Percentiles rank a stretch among this genome's conserved stretches.
These are phyloP conservation scores for Halcyon senegalensis DNA, from an alignment of 2,113 vertebrate species.

Conservation along the genomic window DNA sequence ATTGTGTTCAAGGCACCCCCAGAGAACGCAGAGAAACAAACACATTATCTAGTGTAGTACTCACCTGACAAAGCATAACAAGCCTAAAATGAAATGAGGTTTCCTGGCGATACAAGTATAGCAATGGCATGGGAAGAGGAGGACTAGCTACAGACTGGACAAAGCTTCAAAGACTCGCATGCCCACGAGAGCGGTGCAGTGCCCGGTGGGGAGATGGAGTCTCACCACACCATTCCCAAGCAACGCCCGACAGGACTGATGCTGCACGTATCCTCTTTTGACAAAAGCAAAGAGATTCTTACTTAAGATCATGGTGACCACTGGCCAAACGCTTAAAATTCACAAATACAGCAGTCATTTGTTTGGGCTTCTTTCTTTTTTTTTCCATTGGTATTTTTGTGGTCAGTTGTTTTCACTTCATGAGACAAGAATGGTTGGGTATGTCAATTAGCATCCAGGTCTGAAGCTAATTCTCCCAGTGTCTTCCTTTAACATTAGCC, in stretches of 20 bases:
- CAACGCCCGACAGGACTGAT: rapidly evolving
- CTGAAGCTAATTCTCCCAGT: conserved; percentile 61
- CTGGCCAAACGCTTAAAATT: neutral
- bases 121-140: conserved; percentile 56
- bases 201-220: neutral
- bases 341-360: neutral
- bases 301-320: neutral
- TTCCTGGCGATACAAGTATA: conserved; percentile 59
- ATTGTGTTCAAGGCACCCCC: conserved; percentile 86
- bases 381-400: neutral
- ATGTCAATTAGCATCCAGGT: conserved; percentile 58
- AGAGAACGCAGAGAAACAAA: conserved; percentile 82
- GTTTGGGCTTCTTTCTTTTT: neutral
- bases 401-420: neutral
- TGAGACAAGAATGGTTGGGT: neutral
- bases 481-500: conserved; percentile 68
- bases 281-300: neutral
- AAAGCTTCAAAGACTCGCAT: neutral
- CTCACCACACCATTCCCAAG: neutral
- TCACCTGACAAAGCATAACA: conserved; percentile 72
- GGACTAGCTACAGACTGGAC: conserved; percentile 58
- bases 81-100: conserved; percentile 71
- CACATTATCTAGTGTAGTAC: conserved; percentile 70
- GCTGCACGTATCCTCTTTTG: neutral
- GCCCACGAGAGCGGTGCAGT: neutral